Evolutionary conservation across 2,888 invertebrate genomes (phyloP), one percentile per base, ranked within the genome.

Genomic region (Steinernema scapterisci): DNA sequence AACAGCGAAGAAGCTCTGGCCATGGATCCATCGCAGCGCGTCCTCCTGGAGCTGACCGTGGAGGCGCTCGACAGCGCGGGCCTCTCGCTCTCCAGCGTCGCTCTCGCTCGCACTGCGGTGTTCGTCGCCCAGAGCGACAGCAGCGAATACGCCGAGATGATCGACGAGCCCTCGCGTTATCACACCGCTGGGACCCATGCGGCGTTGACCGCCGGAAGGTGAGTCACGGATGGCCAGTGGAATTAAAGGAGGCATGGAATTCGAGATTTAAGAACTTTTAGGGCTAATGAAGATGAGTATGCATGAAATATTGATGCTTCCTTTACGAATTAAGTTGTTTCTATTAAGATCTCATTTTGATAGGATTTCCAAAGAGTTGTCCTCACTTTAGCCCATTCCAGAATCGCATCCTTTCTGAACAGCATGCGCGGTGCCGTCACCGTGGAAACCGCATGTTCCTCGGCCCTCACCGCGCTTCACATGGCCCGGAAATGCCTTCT

Each of bases 391-490:
- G n/a, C n/a, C 48, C 48, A 19, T 48, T 48, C 19, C 27, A 63
- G 92, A 87, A 91, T 97, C 76, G 96, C 97, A 0, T 97, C 92
- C 90, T 93, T 94, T 73, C 95, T 96, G 88, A 95, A 96, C 88
- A 93, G 97, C 81, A 93, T 92, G 91, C 91, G 97, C 0, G 97
- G 97, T 6, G 95, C 95, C 88, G 94, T 93, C 88, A 93, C 95
- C 27, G 89, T 97, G 56, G 97, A 99, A 89, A 97, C 97, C 0
- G 97, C 97, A 7, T 99, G 97, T 89, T 96, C 97, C 0, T 96
- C 96, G 85, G 94, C 95, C 80, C 90, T 96, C 88, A 92, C 93
- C 87, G 87, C 86, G 45, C 77, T 87, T 25, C 74, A 77, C 16
- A 70, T 78, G 9, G 87, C 87, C 19, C 77, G 79, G 44, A 82